Evolutionary conservation across 2,797 vertebrate species (phyloP), one percentile per base, ranked within the genome.

Genomic region (Coccyzus lansbergi): DNA sequence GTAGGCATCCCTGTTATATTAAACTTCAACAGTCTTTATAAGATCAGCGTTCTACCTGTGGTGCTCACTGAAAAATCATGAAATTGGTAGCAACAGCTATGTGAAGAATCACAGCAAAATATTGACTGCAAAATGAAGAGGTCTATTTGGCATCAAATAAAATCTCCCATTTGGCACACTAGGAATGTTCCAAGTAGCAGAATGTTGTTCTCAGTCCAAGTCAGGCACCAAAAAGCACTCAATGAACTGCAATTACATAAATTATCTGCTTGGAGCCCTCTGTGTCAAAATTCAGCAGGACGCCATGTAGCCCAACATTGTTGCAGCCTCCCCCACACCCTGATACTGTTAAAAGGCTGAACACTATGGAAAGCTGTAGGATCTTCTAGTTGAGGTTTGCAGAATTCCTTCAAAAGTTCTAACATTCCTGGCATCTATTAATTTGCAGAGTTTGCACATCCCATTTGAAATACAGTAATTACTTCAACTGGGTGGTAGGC

Each of bases 191-290:
- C 75, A 90, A 82, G 79, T 79, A 55, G n/a, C 72, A 90, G 76
- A 90, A 77, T 55, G 91, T 18, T 80, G 74, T 86, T 93, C 82
- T 89, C 76, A 68, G 58, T 86, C 85, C 63, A 93, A 88, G 58
- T 52, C 51, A 75, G 72, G 63, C 83, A 96, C 44, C 36, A 72
- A 52, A 92, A 92, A 71, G 68, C 42, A 49, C 51, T 64, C 59
- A 17, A 20, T 72, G 72, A 89, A 67, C 59, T 90, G 69, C 77
- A 90, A 2, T 81, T 93, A 75, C 24, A 60, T 49, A 9, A 83
- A 65, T 26, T 25, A 83, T 67, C 72, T 86, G 72, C 76, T 78
- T 77, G 93, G 74, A 70, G 49, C 60, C 29, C 82, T 68, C 60
- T 85, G 34, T 71, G 36, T 87, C 60, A 68, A 77, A 88, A 88